Conservation (phyloP, 2,888 invertebrate genomes). For the Sesia apiformis region DNA sequence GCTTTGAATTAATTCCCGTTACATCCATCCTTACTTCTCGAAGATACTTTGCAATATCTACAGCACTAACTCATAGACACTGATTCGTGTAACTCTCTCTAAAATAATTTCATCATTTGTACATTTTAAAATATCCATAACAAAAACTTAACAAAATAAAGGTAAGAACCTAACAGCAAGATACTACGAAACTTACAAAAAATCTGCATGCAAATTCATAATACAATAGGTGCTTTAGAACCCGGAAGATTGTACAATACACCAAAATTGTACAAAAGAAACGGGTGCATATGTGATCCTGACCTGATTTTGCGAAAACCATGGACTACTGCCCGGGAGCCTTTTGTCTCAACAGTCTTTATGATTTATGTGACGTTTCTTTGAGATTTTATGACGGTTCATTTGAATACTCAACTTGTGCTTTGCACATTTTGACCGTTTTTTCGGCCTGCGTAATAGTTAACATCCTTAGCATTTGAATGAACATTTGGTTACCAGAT, state of each 20-base stretch:
- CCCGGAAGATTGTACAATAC: slow-evolving; percentile 69
- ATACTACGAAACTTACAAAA: slow-evolving; percentile 35
- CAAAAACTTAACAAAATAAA: no score
- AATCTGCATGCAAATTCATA: slow-evolving; percentile 49
- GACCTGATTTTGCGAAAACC: slow-evolving; percentile 60
- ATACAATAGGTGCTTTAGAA: slow-evolving; percentile 41
- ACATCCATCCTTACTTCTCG: no score
- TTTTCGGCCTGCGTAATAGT: slow-evolving; percentile 44
- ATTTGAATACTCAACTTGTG: slow-evolving; percentile 67
- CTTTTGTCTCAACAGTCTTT: slow-evolving; percentile 53
- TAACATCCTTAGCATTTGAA: slow-evolving; percentile 64
- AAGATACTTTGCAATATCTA: no score
- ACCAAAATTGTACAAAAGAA: slow-evolving; percentile 26
- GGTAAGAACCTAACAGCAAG: slow-evolving; percentile 1
- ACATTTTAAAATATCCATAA: no score
- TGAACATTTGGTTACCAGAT: slow-evolving; percentile 72
- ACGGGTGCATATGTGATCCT: slow-evolving; percentile 67
- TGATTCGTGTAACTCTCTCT: no score
- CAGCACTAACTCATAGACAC: no score
- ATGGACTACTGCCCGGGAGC: slow-evolving; percentile 42
- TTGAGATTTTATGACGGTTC: slow-evolving; percentile 68
- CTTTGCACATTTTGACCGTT: slow-evolving; percentile 62
- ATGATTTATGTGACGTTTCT: slow-evolving; percentile 69
- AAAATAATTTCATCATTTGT: no score
- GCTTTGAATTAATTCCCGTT: no score